Evolutionary conservation across 1,140 invertebrate species (phyloP), one percentile per base, ranked within the genome.

Genomic region (Heterodera carotae): DNA sequence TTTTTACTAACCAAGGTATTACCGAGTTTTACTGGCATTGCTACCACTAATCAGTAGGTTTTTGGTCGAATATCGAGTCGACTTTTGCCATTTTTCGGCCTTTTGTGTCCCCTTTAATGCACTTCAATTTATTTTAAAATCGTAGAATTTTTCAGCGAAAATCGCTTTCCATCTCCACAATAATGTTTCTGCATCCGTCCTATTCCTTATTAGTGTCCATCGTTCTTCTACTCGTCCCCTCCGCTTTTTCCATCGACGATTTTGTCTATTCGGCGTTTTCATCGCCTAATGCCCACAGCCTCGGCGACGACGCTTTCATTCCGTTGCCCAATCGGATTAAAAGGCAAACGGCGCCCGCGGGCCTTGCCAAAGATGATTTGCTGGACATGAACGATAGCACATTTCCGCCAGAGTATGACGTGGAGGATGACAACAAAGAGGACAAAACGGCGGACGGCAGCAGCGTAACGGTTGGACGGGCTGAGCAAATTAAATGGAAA

Each of bases 391-490:
- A 56, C 64, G 67, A 39, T 22, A 74, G 53, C 43, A 77, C 76
- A 5, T 60, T 77, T 34, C 76, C 76, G 25, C 76, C 76, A n/a
- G 76, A 77, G 29, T 69, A 31, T 10, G 69, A 71, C 31, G 22
- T 73, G 25, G 76, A 77, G 39, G 76, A 77, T 66, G 76, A 77
- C 36, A 77, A 77, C 53, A 67, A 74, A 18, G 72, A 74, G 33
- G 27, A 59, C 36, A 64, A 71, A 64, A 59, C 53, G 25, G 56
- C 64, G 25, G n/a, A 22, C n/a, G 48, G 22, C 12, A 18, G 48
- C 48, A 56, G 48, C 48, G 48, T 6, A 27, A 59, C 22, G 48
- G 48, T 31, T 27, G 43, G 48, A 1, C 48, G 22, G 22, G 22
- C n/a, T 4, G 6, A 68, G 27, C 18, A 68, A n/a, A 1, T 4